Conservation (phyloP, 2,797 vertebrate genomes). For the Sylvia borin region DNA sequence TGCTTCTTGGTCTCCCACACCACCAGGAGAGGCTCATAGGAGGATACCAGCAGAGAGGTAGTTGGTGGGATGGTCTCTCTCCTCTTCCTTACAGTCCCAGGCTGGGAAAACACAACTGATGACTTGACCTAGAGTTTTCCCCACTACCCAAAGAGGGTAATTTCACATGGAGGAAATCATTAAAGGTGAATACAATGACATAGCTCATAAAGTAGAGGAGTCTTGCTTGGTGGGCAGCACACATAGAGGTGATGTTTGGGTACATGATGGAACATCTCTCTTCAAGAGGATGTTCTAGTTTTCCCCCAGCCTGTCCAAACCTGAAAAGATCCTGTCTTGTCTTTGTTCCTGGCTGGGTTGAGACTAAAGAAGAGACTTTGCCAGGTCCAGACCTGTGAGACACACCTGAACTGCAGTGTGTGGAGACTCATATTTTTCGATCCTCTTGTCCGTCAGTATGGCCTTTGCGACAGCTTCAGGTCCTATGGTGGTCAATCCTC, state of each 20-base stretch:
- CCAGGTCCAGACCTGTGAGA: neutral
- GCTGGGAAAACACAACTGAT: neutral
- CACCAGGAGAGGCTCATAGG: neutral
- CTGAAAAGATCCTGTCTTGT: neutral
- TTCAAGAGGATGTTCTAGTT: neutral
- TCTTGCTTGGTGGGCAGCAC: neutral
- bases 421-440: neutral
- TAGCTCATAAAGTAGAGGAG: neutral
- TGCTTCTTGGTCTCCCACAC: neutral
- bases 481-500: neutral
- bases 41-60: neutral
- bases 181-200: rapidly evolving
- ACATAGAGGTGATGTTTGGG: neutral
- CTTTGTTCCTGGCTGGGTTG: neutral
- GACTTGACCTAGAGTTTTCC: neutral
- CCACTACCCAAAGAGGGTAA: neutral
- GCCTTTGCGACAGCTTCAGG: neutral
- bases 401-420: neutral
- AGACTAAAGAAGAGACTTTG: neutral
- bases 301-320: rapidly evolving
- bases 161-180: neutral
- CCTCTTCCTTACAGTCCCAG: neutral
- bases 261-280: neutral
- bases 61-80: neutral
- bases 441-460: neutral